phyloP scores from a whole-genome alignment of 1,140 invertebrate genomes.

The Diabrotica undecimpunctata region DNA sequence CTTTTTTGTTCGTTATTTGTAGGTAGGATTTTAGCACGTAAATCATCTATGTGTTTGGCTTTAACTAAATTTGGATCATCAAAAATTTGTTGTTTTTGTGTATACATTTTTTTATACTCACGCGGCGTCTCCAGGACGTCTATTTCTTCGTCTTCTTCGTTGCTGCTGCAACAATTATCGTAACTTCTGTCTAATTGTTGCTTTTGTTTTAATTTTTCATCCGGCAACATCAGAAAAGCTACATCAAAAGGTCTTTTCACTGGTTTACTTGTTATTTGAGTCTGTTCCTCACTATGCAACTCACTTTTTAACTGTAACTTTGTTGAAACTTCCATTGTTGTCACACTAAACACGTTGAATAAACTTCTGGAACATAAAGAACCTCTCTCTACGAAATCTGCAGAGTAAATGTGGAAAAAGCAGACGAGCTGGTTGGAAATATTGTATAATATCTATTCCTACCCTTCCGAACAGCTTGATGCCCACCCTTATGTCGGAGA shows the following conservation, averaged over 20 bases:
- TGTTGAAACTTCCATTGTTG: conserved; percentile 29
- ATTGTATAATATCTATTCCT: conserved; percentile 44
- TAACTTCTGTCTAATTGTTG: conserved; percentile 46
- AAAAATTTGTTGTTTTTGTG: conserved; percentile 58
- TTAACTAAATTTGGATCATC: conserved; percentile 57
- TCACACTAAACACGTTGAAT: conserved; percentile 38
- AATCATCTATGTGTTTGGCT: conserved; percentile 47
- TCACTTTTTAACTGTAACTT: conserved; percentile 41
- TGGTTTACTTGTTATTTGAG: conserved; percentile 32
- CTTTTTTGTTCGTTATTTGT: conserved; percentile 52
- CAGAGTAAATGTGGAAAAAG: conserved; percentile 46
- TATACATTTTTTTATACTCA: conserved; percentile 37
- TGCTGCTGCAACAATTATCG: conserved; percentile 31
- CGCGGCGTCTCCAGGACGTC: conserved; percentile 52
- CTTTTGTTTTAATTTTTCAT: conserved; percentile 70
- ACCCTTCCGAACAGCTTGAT: conserved; percentile 37
- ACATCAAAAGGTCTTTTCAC: conserved; percentile 81
- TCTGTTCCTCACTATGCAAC: conserved; percentile 33
- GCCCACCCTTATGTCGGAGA: conserved; percentile 35
- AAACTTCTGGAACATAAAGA: conserved; percentile 23
- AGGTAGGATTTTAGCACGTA: conserved; percentile 31
- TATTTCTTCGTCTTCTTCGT: conserved; percentile 47
- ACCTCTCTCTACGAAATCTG: conserved; percentile 19
- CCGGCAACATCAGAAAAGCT: conserved; percentile 81
- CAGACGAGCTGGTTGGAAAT: conserved; percentile 44